A percentile compares a stretch with the other conserved stretches of the same genome.
phyloP scores from a whole-genome alignment of 2,888 invertebrate species.

The Microplitis manilae region DNA sequence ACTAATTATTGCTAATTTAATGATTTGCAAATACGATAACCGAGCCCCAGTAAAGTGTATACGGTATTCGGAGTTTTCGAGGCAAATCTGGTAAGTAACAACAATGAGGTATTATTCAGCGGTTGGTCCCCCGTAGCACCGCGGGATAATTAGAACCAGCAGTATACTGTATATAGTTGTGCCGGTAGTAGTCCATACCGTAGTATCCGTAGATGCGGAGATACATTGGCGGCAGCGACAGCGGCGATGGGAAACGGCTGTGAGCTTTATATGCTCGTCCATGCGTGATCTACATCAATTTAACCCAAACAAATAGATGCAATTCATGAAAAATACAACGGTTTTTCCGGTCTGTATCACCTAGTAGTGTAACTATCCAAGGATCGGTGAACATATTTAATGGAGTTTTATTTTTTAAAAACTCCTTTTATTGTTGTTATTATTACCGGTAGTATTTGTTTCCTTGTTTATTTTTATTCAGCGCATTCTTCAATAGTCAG shows the following conservation, averaged over 20 bases:
- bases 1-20: no score
- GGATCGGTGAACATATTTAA: no score
- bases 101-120: slow-evolving; percentile 41
- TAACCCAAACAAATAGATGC: neutral
- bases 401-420: neutral
- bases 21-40: no score
- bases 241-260: no score
- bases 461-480: no score
- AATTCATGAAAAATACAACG: neutral
- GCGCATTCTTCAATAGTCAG: neutral
- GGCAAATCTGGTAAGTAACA: slow-evolving; percentile 27
- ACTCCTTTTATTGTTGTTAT: slow-evolving; percentile 5
- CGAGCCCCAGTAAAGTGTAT: no score
- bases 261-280: slow-evolving; percentile 25
- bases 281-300: slow-evolving; percentile 7
- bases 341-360: neutral
- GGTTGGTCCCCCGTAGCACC: slow-evolving; percentile 20
- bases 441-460: no score
- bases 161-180: neutral
- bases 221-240: no score
- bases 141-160: slow-evolving; percentile 38
- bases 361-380: no score
- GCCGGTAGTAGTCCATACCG: no score
- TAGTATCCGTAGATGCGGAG: no score
- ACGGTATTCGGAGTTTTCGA: no score